Evolutionary conservation across 2,797 vertebrate genomes (phyloP), one percentile per base, ranked within the genome.

Genomic region (Gambusia yucatana): DNA sequence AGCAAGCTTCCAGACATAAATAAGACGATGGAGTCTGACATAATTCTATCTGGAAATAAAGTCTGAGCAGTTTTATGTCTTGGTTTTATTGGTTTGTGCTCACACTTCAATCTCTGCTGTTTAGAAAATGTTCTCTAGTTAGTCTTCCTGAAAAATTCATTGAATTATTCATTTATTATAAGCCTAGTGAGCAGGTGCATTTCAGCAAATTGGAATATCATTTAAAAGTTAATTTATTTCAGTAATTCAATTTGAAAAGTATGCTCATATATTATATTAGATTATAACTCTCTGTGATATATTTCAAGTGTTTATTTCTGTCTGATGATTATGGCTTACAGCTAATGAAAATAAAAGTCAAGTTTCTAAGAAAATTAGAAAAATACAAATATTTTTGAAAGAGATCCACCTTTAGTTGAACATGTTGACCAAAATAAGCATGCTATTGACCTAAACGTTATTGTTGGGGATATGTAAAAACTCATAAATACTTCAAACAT

Each of bases 1-100:
- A 79, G 55, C 10, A 14, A 30, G 28, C 25, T 22, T 86, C 61
- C 50, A 50, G 6, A 52, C 4, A 50, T 47, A 76, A 79, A 76
- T 7, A 6, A 76, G 50, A 76, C 14, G 39, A 20, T 36, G 4
- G 2, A 55, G 43, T 30, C 28, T 43, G 39, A 52, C n/a, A 43
- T 63, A 13, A 50, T 41, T 14, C 22, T 72, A 39, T 6, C 61
- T n/a, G 22, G 39, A 41, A 43, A 6, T 43, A 69, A 43, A 6
- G 63, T 67, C 36, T 41, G 63, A 25, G 20, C 9, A 41, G 30
- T n/a, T 73, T 75, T 61, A 44, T 30, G 20, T 59, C 10, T 46
- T 22, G 16, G 73, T 22, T 11, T 63, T 57, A 77, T 33, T 52
- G 9, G 28, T 47, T 72, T 57, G 57, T 1, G 6, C 36, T 43